Percentiles rank a stretch among this genome's conserved stretches.
phyloP scores from a whole-genome alignment of 2,797 vertebrate genomes.

The Spheniscus humboldti region DNA sequence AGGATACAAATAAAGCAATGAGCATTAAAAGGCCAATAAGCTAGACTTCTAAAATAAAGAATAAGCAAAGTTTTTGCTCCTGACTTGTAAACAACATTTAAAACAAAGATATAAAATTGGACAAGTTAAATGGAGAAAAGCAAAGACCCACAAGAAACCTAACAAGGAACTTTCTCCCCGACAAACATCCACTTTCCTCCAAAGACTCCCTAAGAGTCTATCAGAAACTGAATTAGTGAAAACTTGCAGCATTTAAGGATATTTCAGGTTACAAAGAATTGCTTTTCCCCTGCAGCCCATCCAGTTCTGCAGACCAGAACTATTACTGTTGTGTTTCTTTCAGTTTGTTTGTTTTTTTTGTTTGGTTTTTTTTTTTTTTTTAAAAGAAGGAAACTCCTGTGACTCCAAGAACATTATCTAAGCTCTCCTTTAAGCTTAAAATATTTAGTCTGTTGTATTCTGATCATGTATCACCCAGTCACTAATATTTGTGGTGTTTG shows the following conservation, averaged over 20 bases:
- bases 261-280: background rate
- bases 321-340: background rate
- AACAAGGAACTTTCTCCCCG: background rate
- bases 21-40: background rate
- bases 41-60: background rate
- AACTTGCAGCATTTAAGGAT: background rate
- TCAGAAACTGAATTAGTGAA: background rate
- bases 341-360: too few species aligned
- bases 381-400: background rate
- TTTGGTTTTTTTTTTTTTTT: background rate
- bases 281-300: background rate
- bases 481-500: background rate
- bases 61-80: background rate
- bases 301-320: background rate
- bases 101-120: background rate
- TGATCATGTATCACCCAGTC: background rate
- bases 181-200: background rate
- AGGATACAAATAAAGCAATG: background rate
- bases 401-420: background rate
- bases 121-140: background rate
- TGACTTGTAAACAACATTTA: background rate
- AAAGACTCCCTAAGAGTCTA: background rate
- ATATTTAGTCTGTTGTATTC: background rate
- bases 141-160: background rate
- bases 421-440: background rate